Conservation (phyloP, 2,797 vertebrate species). For the Pterois miles region DNA sequence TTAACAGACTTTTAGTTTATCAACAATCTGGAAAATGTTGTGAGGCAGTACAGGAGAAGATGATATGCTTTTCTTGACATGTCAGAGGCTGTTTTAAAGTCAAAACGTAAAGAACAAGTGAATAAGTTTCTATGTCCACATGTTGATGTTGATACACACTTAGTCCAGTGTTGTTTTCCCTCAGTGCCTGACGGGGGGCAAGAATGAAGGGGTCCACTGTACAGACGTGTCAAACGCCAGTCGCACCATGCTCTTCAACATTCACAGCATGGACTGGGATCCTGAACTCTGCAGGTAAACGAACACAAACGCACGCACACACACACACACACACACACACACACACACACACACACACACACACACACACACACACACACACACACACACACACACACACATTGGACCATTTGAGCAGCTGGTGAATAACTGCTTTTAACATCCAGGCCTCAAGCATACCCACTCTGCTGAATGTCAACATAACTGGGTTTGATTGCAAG, state of each 20-base stretch:
- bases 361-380: too few species aligned
- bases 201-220: slow-evolving; percentile 88
- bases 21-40: not conserved
- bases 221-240: slow-evolving; percentile 96
- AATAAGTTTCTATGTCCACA: not conserved
- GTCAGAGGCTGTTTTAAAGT: not conserved
- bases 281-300: slow-evolving; percentile 92
- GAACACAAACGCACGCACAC: not conserved
- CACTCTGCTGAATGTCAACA: not conserved
- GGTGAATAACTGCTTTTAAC: not conserved
- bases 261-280: slow-evolving; percentile 93
- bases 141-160: not conserved
- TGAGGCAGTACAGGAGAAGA: not conserved
- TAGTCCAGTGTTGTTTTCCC: not conserved
- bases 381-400: not conserved
- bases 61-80: not conserved
- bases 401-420: not conserved
- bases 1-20: not conserved
- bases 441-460: not conserved
- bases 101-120: not conserved
- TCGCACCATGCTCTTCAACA: slow-evolving; percentile 96
- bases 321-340: too few species aligned
- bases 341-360: too few species aligned
- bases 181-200: slow-evolving; percentile 92
- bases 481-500: too few species aligned